Evolutionary conservation across 2,888 invertebrate species (phyloP).

Genomic region (Phlogophora meticulosa): DNA sequence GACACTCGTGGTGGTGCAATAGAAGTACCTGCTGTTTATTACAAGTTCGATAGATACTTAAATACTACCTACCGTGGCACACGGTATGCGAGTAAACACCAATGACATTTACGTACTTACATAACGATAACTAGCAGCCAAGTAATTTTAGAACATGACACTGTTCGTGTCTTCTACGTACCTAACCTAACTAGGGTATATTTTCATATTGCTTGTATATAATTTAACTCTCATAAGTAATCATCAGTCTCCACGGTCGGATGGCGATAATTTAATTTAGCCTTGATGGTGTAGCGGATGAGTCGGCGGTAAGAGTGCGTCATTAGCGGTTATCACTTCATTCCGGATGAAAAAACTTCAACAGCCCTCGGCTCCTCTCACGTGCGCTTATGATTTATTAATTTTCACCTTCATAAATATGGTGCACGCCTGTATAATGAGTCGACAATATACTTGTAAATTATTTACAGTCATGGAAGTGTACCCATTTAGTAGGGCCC

Average conservation of each 20-base stretch:
- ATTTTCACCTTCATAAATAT: constrained; percentile 89
- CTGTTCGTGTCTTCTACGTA: constrained; percentile 9
- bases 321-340: constrained; percentile 91
- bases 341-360: constrained; percentile 91
- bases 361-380: constrained; percentile 86
- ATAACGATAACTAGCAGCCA: not conserved
- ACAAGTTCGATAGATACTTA: not conserved
- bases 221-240: constrained; percentile 25
- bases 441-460: constrained; percentile 33
- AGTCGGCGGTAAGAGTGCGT: constrained; percentile 85
- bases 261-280: constrained; percentile 74
- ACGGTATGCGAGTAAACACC: not conserved
- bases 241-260: constrained; percentile 38
- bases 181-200: not conserved
- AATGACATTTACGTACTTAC: not conserved
- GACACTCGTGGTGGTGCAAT: not conserved
- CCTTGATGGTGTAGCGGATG: constrained; percentile 78
- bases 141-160: constrained; percentile 13
- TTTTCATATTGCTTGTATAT: constrained; percentile 17
- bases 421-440: constrained; percentile 76
- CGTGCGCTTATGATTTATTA: constrained; percentile 90
- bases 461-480: constrained; percentile 3
- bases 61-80: not conserved
- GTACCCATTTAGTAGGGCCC: not conserved
- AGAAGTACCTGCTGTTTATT: not conserved